Evolutionary conservation across 2,888 invertebrate genomes (phyloP).

Genomic region (Yponomeuta sedellus): DNA sequence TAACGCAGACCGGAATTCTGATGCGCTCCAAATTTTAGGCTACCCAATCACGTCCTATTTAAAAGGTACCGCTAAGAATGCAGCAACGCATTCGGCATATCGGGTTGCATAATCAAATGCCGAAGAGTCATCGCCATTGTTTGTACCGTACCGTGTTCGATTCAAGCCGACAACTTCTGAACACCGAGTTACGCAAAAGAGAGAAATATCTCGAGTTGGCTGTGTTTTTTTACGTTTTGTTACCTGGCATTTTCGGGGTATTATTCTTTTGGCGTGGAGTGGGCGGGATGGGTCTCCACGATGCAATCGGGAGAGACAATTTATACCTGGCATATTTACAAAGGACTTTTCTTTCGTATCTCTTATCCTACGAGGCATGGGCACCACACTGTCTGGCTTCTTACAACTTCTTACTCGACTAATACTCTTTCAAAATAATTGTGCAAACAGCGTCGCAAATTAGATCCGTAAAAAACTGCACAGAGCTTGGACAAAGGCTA

Average conservation of each 20-base stretch:
- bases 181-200: constrained; percentile 60
- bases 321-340: constrained; percentile 70
- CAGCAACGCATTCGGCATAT: constrained; percentile 25
- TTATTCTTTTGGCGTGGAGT: constrained; percentile 61
- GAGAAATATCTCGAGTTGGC: constrained; percentile 30
- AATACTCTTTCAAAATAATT: constrained; percentile 33
- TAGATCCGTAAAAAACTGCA: constrained; percentile 32
- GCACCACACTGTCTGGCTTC: constrained; percentile 60
- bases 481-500: constrained; percentile 38
- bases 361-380: constrained; percentile 31
- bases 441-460: constrained; percentile 41
- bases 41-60: constrained; percentile 2
- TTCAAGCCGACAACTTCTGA: constrained; percentile 36
- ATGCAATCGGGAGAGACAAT: constrained; percentile 46
- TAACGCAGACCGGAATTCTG: neutral
- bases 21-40: neutral
- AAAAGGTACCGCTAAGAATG: constrained; percentile 10
- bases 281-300: constrained; percentile 56
- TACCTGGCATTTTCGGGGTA: constrained; percentile 54
- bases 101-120: constrained; percentile 46
- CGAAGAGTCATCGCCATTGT: constrained; percentile 47
- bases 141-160: constrained; percentile 45
- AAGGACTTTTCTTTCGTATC: constrained; percentile 44
- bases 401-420: constrained; percentile 22
- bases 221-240: constrained; percentile 42